These are phyloP conservation scores for Misgurnus mizolepis DNA, from an alignment of 2,113 vertebrate species.

Conservation along the genomic window DNA sequence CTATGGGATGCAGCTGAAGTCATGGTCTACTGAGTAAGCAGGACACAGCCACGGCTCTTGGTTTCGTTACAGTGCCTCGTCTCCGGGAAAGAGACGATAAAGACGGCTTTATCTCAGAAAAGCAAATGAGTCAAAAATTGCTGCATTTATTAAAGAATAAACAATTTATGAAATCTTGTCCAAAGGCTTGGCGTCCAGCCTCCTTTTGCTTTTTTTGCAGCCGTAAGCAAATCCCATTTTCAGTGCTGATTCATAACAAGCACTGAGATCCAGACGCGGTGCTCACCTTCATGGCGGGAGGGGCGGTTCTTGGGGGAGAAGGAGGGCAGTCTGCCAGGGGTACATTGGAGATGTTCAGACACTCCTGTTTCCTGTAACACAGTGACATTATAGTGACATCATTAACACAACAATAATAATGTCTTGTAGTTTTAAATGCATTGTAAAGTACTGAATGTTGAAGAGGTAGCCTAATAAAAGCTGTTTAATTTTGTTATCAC, in stretches of 20 bases:
- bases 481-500: too few relatives aligned
- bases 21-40: constrained; percentile 46
- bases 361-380: constrained; percentile 87
- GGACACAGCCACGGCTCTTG: constrained; percentile 15
- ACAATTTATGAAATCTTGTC: constrained; percentile 12
- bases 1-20: background rate
- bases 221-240: background rate
- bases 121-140: constrained; percentile 28
- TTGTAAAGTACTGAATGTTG: too few relatives aligned
- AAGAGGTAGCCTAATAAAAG: too few relatives aligned
- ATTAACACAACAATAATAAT: background rate
- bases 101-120: background rate
- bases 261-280: background rate
- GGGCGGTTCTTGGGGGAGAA: constrained; percentile 86
- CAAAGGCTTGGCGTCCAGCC: background rate
- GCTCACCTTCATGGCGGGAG: constrained; percentile 84
- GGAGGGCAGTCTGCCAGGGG: constrained; percentile 78
- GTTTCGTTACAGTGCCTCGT: background rate
- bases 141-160: background rate
- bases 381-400: constrained; percentile 42
- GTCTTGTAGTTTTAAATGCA: too few relatives aligned
- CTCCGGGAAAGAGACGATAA: background rate
- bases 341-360: constrained; percentile 81
- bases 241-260: constrained; percentile 20
- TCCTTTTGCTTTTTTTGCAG: constrained; percentile 3